Base-by-base conservation (phyloP, 2,113 vertebrate genomes). In the Sisor rabdophorus region DNA sequence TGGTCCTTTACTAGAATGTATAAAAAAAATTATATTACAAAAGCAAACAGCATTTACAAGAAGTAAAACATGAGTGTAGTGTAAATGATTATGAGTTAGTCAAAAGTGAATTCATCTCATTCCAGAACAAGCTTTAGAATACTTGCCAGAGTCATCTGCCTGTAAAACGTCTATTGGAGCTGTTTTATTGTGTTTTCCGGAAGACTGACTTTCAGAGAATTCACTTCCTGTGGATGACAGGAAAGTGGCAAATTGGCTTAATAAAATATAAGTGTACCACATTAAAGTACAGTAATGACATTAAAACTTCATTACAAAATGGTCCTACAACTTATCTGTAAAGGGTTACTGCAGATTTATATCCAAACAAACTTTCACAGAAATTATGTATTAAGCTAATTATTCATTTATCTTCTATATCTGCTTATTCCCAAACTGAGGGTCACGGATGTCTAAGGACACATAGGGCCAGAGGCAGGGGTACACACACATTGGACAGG, bases 61-160 rank as follows among this genome's bases (percentile, higher is more conserved):
- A 71, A 55, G 59, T 30, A 79, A 63, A 67, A 30, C 58, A 56
- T 12, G 36, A 47, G 26, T 61, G 65, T 47, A 28, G 65, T 65
- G 70, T 52, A 26, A 61, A 15, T 30, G 64, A 65, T 72, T 44
- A 71, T 44, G 32, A 32, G 36, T 67, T 26, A 55, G 48, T 69
- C 69, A 58, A 70, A 82, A 71, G 36, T 77, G 50, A 82, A 48
- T 20, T 56, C 73, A 79, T 65, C 8, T 11, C 47, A 71, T 52
- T 30, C 65, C 28, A 69, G 52, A 65, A 22, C n/a, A 50, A 63
- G 58, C 40, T 30, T 44, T 26, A 54, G 59, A 19, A 64, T 19
- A 75, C 81, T 82, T 82, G 78, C 81, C 81, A 77, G 73, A 73
- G n/a, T 74, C 70, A 22, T 77, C 59, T 15, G 26, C 40, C 15